Evolutionary conservation across 2,888 invertebrate species (phyloP).

Genomic region (Cosmorhoe ocellata): DNA sequence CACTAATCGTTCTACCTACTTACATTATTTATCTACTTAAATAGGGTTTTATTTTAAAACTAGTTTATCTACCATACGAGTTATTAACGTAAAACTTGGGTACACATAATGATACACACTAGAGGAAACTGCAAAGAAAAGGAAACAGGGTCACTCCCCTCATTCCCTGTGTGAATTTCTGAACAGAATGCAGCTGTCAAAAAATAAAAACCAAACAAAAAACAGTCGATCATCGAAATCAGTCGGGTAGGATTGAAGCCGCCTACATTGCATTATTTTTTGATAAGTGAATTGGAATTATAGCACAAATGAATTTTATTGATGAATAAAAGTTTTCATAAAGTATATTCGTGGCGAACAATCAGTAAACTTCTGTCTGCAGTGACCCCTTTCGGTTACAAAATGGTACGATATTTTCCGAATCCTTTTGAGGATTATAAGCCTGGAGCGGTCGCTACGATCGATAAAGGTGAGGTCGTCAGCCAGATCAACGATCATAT

Average conservation of each 20-base stretch:
- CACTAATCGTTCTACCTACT: too few relatives aligned
- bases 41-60: too few relatives aligned
- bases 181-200: constrained; percentile 9
- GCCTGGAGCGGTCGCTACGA: constrained; percentile 34
- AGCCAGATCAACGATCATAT: constrained; percentile 58
- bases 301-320: constrained; percentile 20
- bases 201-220: constrained; percentile 19
- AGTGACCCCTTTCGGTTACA: constrained; percentile 37
- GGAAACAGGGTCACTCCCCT: constrained; percentile 5
- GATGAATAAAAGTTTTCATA: constrained; percentile 42
- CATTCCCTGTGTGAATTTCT: constrained; percentile 12
- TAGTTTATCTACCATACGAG: too few relatives aligned
- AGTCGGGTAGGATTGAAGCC: neutral
- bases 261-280: neutral
- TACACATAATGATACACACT: too few relatives aligned
- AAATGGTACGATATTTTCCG: constrained; percentile 72
- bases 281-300: neutral
- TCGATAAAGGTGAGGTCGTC: constrained; percentile 50
- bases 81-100: too few relatives aligned
- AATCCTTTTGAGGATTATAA: constrained; percentile 64
- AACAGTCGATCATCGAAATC: constrained; percentile 1
- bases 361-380: constrained; percentile 43
- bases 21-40: too few relatives aligned
- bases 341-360: constrained; percentile 34
- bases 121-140: too few relatives aligned